Base-by-base conservation (phyloP, 1,140 invertebrate genomes). In the Phthorimaea operculella region DNA sequence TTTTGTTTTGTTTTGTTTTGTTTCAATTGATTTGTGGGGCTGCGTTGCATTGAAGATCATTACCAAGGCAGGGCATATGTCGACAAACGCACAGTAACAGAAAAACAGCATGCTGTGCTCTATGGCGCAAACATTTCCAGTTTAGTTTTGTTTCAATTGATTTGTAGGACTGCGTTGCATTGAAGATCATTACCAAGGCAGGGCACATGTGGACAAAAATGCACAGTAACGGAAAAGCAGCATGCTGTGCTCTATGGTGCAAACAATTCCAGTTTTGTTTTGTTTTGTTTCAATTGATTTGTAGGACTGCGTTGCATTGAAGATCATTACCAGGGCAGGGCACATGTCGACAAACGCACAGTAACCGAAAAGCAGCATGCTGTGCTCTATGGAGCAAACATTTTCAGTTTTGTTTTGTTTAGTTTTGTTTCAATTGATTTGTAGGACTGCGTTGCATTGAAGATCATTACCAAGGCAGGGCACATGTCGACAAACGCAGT, bases 181-280 rank as follows among this genome's bases (percentile, higher is more conserved):
- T 56, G 59, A 67, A 70, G 67, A 72, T 75, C 72, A 77, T 66
- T 72, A 63, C 60, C 68, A 74, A 77, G 71, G 67, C 57, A 58
- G 21, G 48, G 52, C 49, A 54, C 55, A 62, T 61, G 58, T 50
- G n/a, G n/a, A n/a, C 33, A 34, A 34, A n/a, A n/a, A 11, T 11
- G 33, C 33, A 34, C 11, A n/a, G n/a, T n/a, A n/a, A n/a, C n/a
- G n/a, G n/a, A n/a, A n/a, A n/a, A n/a, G n/a, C n/a, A n/a, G n/a
- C n/a, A n/a, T n/a, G n/a, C 47, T 58, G 62, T n/a, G n/a, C n/a
- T n/a, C n/a, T n/a, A n/a, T n/a, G n/a, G n/a, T n/a, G n/a, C n/a
- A n/a, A n/a, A n/a, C n/a, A n/a, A n/a, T n/a, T n/a, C n/a, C n/a
- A n/a, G n/a, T n/a, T n/a, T n/a, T n/a, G n/a, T n/a, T n/a, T n/a